Evolutionary conservation across 2,888 invertebrate genomes (phyloP).

Genomic region (Trilocha varians): DNA sequence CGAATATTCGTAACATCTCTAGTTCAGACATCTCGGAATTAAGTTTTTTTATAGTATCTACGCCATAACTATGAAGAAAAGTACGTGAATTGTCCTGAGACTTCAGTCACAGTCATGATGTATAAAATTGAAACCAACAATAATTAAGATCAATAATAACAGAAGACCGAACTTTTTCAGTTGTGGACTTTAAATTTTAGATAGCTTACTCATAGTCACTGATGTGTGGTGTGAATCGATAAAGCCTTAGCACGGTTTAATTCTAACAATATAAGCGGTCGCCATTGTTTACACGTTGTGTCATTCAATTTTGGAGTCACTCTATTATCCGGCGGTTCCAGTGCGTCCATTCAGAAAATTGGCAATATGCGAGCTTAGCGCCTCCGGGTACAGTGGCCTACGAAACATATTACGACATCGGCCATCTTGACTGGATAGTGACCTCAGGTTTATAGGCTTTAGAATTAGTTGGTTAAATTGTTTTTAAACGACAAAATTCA

Average conservation of each 20-base stretch:
- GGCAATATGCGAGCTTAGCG: constrained; percentile 27
- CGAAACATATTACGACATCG: not conserved
- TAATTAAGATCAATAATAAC: too few species aligned
- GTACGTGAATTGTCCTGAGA: not conserved
- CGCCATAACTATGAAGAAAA: not conserved
- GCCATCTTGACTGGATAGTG: not conserved
- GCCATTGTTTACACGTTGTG: not conserved
- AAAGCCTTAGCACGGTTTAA: not conserved
- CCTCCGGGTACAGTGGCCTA: constrained; percentile 4
- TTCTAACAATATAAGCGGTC: not conserved
- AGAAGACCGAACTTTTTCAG: too few species aligned
- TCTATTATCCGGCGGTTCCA: constrained; percentile 21
- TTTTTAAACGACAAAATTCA: not conserved
- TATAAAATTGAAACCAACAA: too few species aligned
- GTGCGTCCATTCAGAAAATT: constrained; percentile 42
- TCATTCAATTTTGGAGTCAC: constrained; percentile 16
- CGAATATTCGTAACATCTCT: too few species aligned
- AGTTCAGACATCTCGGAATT: not conserved
- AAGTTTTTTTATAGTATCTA: not conserved
- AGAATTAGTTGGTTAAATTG: not conserved
- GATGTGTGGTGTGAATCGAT: too few species aligned
- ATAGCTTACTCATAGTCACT: too few species aligned
- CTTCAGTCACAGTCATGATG: too few species aligned
- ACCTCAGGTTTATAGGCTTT: not conserved
- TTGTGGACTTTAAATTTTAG: too few species aligned